Conservation (phyloP, 2,888 invertebrate species). For the Chloroclysta siterata region DNA sequence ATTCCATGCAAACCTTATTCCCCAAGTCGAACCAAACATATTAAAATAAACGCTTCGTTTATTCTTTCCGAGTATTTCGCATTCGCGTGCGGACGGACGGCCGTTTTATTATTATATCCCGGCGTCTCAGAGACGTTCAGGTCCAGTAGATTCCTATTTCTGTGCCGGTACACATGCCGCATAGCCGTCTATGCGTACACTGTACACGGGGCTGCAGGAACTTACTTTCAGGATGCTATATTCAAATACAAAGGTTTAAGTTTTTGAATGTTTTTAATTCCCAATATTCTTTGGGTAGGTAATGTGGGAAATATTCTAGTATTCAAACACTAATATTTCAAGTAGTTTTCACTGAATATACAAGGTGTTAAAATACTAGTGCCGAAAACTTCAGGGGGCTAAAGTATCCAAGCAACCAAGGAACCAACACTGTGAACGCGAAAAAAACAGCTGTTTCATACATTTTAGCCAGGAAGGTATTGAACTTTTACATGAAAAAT, state of each 20-base stretch:
- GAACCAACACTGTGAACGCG: too few relatives aligned
- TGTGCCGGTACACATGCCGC: slow-evolving; percentile 9
- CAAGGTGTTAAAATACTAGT: too few relatives aligned
- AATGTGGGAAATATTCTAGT: too few relatives aligned
- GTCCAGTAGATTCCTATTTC: slow-evolving; percentile 25
- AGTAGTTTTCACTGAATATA: too few relatives aligned
- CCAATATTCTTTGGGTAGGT: too few relatives aligned
- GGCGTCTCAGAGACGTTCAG: slow-evolving; percentile 18
- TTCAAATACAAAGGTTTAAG: neutral
- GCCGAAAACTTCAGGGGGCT: too few relatives aligned
- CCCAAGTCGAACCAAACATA: neutral
- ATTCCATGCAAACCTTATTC: neutral
- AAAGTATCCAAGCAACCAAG: too few relatives aligned
- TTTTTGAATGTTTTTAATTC: too few relatives aligned
- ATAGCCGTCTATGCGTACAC: slow-evolving; percentile 1
- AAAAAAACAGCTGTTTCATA: too few relatives aligned
- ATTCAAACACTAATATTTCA: too few relatives aligned
- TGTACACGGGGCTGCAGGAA: neutral
- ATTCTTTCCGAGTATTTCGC: slow-evolving; percentile 16
- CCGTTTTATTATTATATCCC: slow-evolving; percentile 28
- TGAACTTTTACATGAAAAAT: too few relatives aligned
- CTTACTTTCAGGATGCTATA: neutral
- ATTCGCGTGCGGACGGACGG: slow-evolving; percentile 20
- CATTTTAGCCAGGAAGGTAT: too few relatives aligned
- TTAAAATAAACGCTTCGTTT: slow-evolving; percentile 25